Base-by-base conservation (phyloP, 2,113 vertebrate species). In the Petromus typicus region DNA sequence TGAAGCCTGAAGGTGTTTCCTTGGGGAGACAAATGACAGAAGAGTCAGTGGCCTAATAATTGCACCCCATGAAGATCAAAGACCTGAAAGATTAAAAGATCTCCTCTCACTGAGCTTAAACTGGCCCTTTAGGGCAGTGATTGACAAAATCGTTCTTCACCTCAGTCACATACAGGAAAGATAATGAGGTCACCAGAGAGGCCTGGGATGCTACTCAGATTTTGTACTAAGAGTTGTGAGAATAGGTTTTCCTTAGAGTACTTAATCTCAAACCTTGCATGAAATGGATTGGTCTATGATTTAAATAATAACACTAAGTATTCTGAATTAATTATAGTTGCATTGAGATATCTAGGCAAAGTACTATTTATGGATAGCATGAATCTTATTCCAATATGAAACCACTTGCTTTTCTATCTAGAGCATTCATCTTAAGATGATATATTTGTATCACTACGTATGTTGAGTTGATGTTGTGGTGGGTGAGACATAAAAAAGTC, bases 111-210 rank as follows among this genome's bases (percentile, higher is more conserved):
- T 73, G 86, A 83, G 61, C 71, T 81, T 66, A 90, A 89, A 89
- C 37, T 3, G 6, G 93, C 92, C 95, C 93, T 96, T 92, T 64
- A 75, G 89, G 93, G 83, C 61, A 75, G 45, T 93, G 93, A 95
- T 27, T 93, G 96, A 92, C 94, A 96, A 97, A 95, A 95, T 85
- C 90, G 85, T 97, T 91, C 89, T 86, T 96, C 86, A 92, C 83
- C 91, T 96, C 43, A 86, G 83, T 89, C 91, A 94, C 66, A 89
- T 7, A 22, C 83, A 81, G 56, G 61, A 63, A 94, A 93, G 95
- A 97, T 97, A 97, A 97, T 95, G 91, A 96, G 93, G 89, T 97
- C 97, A 96, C 94, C 67, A 93, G 97, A 97, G 95, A 97, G 61
- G 67, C 89, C 10, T 86, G 22, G 27, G 51, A 89, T 59, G 43